These are phyloP conservation scores for Hoplodrina blanda DNA, from an alignment of 2,888 invertebrate genomes.

Conservation along the genomic window DNA sequence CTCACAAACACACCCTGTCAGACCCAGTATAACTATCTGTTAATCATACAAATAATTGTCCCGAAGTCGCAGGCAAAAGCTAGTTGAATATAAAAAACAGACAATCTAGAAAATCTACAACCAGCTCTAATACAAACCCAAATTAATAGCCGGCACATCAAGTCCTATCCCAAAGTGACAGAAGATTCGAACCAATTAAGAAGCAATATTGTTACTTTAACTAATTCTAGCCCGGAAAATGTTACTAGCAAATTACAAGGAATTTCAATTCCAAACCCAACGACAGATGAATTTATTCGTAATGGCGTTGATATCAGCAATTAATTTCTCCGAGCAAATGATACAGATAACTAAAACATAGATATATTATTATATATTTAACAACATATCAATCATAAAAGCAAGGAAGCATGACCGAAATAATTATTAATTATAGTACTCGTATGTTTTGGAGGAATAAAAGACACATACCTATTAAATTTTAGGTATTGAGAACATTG, in stretches of 20 bases:
- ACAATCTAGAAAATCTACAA: no score
- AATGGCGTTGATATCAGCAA: conserved; percentile 19
- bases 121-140: not conserved
- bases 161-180: not conserved
- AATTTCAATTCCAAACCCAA: conserved; percentile 6
- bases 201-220: not conserved
- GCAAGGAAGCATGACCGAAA: conserved; percentile 67
- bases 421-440: conserved; percentile 63
- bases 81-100: no score
- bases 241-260: not conserved
- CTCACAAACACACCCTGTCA: no score
- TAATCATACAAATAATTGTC: no score
- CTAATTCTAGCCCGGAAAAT: not conserved
- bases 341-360: conserved; percentile 44
- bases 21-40: no score
- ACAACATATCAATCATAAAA: conserved; percentile 67
- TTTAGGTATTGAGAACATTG: not conserved
- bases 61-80: no score
- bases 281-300: not conserved
- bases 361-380: conserved; percentile 17
- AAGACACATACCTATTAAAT: not conserved
- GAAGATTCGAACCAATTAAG: not conserved
- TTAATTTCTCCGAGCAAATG: conserved; percentile 37
- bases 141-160: not conserved
- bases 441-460: conserved; percentile 21